Base-by-base conservation (phyloP, 2,888 invertebrate genomes). In the Trypoxylon attenuatum region DNA sequence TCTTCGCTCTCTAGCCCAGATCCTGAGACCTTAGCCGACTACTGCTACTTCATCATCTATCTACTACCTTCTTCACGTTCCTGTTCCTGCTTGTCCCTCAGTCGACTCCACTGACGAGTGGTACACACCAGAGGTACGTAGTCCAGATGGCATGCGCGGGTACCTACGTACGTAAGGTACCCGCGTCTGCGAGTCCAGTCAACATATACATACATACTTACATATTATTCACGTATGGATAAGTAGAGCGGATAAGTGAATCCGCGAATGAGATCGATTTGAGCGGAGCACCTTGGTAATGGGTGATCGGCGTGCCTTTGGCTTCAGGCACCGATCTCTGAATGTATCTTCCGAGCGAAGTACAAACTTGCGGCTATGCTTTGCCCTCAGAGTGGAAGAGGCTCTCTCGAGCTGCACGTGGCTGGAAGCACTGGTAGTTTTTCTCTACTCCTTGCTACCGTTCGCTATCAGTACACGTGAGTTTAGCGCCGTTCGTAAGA, bases 321-420 rank as follows among this genome's bases (percentile, higher is more conserved):
- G 62, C 46, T 61, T 27, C 16, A 27, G 56, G 43, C 29, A 53
- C 42, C 64, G 27, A 23, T 46, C 13, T 22, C 43, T 42, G 47
- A 51, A 8, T 57, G 42, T 16, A n/a, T 29, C 43, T 58, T 39
- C 58, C 58, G 58, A 58, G 21, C 45, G 27, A 67, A 64, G 64
- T 66, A 67, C 64, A 58, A 64, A 64, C n/a, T n/a, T 46, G 54
- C 46, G 46, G 58, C 54, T 64, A 64, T 43, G 50, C 43, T 64
- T 46, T 42, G 51, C 38, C n/a, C n/a, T n/a, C n/a, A n/a, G n/a
- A n/a, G n/a, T n/a, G n/a, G n/a, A n/a, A n/a, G n/a, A n/a, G n/a
- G n/a, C n/a, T n/a, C n/a, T n/a, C n/a, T n/a, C n/a, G n/a, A n/a
- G n/a, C n/a, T n/a, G n/a, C n/a, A n/a, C n/a, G n/a, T n/a, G n/a